Conservation (phyloP, 2,888 invertebrate genomes). For the Drosophila anomalata region DNA sequence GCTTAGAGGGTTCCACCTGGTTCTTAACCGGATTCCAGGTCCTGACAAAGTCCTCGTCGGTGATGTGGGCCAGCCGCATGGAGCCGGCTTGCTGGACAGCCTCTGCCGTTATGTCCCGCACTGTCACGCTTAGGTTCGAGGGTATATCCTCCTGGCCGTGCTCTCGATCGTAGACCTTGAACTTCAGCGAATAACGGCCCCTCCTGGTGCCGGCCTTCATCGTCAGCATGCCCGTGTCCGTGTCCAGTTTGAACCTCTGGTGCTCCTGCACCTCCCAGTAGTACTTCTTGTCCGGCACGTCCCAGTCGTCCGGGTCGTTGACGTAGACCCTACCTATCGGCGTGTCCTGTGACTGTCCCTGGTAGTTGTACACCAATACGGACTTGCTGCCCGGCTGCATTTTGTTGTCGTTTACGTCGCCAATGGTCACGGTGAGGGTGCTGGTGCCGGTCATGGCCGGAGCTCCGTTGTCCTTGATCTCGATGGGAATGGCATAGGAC, state of each 20-base stretch:
- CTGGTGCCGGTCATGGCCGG: constrained; percentile 97
- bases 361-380: constrained; percentile 98
- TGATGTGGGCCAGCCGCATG: constrained; percentile 94
- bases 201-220: constrained; percentile 96
- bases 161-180: constrained; percentile 95
- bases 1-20: constrained; percentile 92
- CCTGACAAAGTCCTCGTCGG: constrained; percentile 97
- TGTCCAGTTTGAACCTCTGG: constrained; percentile 93
- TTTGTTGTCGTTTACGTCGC: constrained; percentile 98
- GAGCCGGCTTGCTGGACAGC: constrained; percentile 98
- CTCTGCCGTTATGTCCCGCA: constrained; percentile 96
- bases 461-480: constrained; percentile 97
- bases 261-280: constrained; percentile 95
- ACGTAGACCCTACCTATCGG: constrained; percentile 98
- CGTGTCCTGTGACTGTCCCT: constrained; percentile 94
- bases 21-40: constrained; percentile 96
- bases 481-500: constrained; percentile 97
- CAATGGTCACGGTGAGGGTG: constrained; percentile 97
- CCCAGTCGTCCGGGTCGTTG: constrained; percentile 99
- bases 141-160: constrained; percentile 97
- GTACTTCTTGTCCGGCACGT: constrained; percentile 98
- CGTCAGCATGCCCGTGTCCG: constrained; percentile 96
- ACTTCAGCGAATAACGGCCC: constrained; percentile 91
- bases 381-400: constrained; percentile 99
- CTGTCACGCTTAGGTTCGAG: constrained; percentile 96